These are phyloP conservation scores for Anhinga rufa DNA, from an alignment of 2,113 vertebrate species.

Conservation along the genomic window DNA sequence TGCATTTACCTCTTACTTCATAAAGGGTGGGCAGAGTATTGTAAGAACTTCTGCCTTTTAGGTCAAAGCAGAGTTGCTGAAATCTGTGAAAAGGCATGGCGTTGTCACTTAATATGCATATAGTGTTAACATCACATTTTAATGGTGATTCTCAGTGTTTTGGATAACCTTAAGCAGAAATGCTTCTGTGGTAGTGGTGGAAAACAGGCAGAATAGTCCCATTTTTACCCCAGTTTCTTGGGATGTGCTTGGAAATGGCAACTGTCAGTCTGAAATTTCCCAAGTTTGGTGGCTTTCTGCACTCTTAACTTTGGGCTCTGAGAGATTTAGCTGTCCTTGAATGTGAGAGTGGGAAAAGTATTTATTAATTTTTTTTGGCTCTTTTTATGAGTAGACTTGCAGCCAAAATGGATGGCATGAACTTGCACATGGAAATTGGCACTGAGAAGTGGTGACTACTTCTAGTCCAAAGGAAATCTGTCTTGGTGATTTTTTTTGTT, in stretches of 20 bases:
- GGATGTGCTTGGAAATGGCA: neutral
- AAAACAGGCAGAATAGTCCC: neutral
- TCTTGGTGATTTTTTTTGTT: neutral
- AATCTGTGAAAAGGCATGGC: neutral
- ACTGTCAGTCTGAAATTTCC: neutral
- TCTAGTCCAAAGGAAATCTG: neutral
- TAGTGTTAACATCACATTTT: neutral
- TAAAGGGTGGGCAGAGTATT: neutral
- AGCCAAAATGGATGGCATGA: neutral
- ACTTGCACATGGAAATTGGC: neutral
- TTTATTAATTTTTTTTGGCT: neutral
- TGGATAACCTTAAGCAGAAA: neutral
- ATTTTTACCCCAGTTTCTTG: neutral
- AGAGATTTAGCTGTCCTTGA: neutral
- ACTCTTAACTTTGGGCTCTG: neutral
- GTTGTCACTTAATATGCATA: rapidly evolving
- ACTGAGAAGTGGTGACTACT: neutral
- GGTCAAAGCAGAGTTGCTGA: neutral
- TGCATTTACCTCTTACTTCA: neutral
- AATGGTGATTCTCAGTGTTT: neutral
- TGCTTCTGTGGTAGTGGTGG: neutral
- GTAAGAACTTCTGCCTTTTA: neutral
- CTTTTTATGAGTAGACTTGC: neutral
- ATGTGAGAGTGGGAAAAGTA: neutral
- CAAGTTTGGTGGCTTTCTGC: neutral